A percentile compares a stretch with the other conserved stretches of the same genome.
Evolutionary conservation across 2,888 invertebrate genomes (phyloP).

Genomic region (Uloborus plumipes): DNA sequence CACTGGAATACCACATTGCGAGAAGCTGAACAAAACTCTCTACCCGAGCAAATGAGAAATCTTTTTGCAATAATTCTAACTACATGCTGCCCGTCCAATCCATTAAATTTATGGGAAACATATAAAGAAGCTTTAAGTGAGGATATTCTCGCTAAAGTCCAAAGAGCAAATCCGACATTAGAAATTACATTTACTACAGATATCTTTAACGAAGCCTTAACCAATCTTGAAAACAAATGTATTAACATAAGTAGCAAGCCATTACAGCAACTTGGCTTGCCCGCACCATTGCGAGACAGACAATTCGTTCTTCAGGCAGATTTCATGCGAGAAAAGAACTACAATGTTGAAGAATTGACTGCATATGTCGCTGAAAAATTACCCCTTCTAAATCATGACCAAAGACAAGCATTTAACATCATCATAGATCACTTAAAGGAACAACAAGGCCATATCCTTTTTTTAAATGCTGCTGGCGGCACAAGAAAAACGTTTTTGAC

Average conservation of each 20-base stretch:
- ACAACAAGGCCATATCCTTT: neutral
- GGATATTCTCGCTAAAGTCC: neutral
- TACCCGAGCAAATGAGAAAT: too few species aligned
- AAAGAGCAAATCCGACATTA: neutral
- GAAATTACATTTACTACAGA: neutral
- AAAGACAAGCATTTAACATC: neutral
- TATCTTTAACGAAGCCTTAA: neutral
- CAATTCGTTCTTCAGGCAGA: neutral
- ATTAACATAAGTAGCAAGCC: neutral
- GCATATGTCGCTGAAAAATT: neutral
- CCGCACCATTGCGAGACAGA: neutral
- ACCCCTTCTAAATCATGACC: neutral
- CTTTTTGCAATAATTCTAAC: too few species aligned
- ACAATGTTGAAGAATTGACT: neutral
- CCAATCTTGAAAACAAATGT: neutral
- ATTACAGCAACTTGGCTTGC: neutral
- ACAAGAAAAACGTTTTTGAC: constrained; percentile 6
- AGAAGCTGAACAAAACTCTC: too few species aligned
- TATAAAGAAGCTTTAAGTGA: neutral
- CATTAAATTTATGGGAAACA: neutral
- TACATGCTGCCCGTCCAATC: too few species aligned
- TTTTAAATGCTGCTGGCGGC: constrained; percentile 3
- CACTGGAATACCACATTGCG: too few species aligned
- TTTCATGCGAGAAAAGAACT: neutral
- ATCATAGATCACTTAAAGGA: neutral